phyloP scores from a whole-genome alignment of 2,888 invertebrate genomes.

The Ceratothoa steindachneri region DNA sequence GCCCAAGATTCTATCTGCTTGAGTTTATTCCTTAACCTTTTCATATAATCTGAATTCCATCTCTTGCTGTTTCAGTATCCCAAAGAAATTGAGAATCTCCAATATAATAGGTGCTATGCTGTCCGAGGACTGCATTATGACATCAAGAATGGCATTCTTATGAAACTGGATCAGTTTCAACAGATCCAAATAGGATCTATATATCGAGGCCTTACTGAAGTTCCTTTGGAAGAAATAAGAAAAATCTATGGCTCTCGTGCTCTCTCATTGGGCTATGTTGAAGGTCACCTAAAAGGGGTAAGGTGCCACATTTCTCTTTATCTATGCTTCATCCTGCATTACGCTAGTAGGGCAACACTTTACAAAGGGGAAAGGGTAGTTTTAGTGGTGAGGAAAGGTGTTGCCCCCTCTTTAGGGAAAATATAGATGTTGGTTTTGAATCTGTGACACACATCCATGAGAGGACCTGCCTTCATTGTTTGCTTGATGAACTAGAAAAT shows the following conservation, averaged over 20 bases:
- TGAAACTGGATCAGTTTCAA: conserved; percentile 92
- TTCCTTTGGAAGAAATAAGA: conserved; percentile 26
- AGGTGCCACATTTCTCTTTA: conserved; percentile 1
- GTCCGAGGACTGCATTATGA: conserved; percentile 97
- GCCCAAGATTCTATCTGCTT: too few species aligned
- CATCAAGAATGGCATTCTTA: conserved; percentile 83
- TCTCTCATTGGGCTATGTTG: conserved; percentile 42
- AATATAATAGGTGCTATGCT: conserved; percentile 89
- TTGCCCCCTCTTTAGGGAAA: too few species aligned
- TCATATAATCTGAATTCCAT: too few species aligned
- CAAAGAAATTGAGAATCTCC: conserved; percentile 67
- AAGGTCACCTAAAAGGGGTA: conserved; percentile 40
- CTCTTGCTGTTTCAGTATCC: conserved; percentile 91
- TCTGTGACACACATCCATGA: too few species aligned
- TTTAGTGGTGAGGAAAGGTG: too few species aligned
- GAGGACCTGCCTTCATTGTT: too few species aligned
- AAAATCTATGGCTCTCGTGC: conserved; percentile 37
- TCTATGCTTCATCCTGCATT: too few species aligned
- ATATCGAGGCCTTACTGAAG: conserved; percentile 59
- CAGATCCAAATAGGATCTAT: conserved; percentile 95
- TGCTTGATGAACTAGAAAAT: too few species aligned
- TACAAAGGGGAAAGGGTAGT: too few species aligned
- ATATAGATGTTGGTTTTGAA: too few species aligned
- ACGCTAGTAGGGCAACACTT: too few species aligned
- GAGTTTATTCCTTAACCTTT: too few species aligned